Base-by-base conservation (phyloP, 2,888 invertebrate species). In the Acleris literana region DNA sequence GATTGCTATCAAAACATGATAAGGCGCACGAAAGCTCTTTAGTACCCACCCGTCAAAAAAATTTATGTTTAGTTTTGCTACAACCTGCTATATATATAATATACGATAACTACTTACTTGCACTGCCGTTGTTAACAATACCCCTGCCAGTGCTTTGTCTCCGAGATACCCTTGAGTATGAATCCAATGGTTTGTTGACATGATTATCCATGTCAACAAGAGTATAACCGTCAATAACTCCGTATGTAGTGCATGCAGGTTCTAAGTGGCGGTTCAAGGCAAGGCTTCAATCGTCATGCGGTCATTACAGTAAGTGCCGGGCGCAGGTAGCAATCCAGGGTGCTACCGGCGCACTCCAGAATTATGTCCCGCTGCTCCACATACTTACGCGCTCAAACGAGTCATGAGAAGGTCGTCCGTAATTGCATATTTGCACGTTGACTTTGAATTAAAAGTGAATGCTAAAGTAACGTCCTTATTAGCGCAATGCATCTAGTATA, bases 321-420 rank as follows among this genome's bases (percentile, higher is more conserved):
- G 70, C 70, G 70, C 70, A 70, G 71, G 72, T 58, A 62, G 57
- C 49, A 65, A 65, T 62, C 61, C 60, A 20, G 58, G 65, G 68
- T 56, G 65, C 64, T 54, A 62, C 61, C 25, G 59, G 39, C 22
- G 56, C 53, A 68, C 59, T 60, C 44, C 52, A 49, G 59, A 59
- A 88, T 88, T 87, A 88, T 83, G 84, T 88, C 84, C 88, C 90
- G 90, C 80, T 81, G 89, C 80, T 83, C 88, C 72, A 90, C 84
- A 85, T 89, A 71, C 66, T 57, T 66, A 62, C 55, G 20, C 56
- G 46, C 29, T 66, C 61, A 43, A 59, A 64, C 61, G 60, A 60
- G 61, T 44, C 29, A 55, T 61, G 55, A 60, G 56, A 66, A 66
- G 66, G 66, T 61, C 66, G 66, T 62, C 53, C 18, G 46, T 33